Conservation (phyloP, 2,113 vertebrate species). For the Manacus vitellinus region DNA sequence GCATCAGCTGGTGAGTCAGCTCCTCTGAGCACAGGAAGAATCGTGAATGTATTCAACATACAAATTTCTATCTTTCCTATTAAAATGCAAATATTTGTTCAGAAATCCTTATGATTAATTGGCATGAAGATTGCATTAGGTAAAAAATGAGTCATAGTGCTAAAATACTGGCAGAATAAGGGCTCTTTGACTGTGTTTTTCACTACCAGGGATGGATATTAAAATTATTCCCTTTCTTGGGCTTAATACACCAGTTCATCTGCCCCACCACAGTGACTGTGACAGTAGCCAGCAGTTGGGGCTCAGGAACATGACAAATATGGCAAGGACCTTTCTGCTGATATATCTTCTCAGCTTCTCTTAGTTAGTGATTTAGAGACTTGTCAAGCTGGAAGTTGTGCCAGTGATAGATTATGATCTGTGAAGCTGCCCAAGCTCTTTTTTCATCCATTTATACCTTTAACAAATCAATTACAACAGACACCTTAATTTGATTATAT, state of each 20-base stretch:
- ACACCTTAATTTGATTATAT: neutral
- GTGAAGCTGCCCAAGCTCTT: neutral
- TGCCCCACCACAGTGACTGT: neutral
- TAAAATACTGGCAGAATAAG: neutral
- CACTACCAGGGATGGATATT: neutral
- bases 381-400: neutral
- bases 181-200: neutral
- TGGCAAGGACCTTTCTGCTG: neutral
- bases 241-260: neutral
- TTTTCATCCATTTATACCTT: neutral
- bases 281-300: neutral
- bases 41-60: neutral
- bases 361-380: neutral
- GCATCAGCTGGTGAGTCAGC: neutral
- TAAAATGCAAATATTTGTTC: constrained; percentile 49
- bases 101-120: constrained; percentile 1
- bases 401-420: neutral
- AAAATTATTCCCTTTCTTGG: neutral
- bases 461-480: neutral
- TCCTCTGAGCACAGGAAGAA: neutral
- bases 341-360: neutral
- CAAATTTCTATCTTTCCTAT: constrained; percentile 9
- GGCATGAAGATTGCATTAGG: neutral
- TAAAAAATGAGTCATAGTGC: constrained; percentile 17
- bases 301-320: neutral